Conservation (phyloP, 1,140 invertebrate species). For the Diachasmimorpha longicaudata region DNA sequence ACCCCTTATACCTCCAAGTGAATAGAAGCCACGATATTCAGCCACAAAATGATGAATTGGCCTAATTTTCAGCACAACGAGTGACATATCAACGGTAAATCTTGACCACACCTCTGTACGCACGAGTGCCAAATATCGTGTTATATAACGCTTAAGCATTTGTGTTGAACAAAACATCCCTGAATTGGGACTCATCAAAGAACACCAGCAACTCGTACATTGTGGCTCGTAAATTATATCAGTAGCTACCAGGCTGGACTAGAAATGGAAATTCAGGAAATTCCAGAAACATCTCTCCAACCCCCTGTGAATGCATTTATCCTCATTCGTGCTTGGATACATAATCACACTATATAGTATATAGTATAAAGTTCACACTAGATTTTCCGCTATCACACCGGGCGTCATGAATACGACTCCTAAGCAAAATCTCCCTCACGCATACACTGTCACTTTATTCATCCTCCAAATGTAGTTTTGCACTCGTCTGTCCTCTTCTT, state of each 20-base stretch:
- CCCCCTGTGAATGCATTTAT: slow-evolving; percentile 12
- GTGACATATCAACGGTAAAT: slow-evolving; percentile 52
- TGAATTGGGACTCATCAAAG: slow-evolving; percentile 4
- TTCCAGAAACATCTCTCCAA: slow-evolving; percentile 44
- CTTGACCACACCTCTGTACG: slow-evolving; percentile 32
- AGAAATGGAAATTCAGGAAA: slow-evolving; percentile 43
- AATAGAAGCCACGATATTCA: slow-evolving; percentile 34
- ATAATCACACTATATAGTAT: slow-evolving; percentile 16
- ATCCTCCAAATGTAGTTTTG: not conserved
- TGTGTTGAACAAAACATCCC: slow-evolving; percentile 38
- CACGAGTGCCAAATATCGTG: not conserved
- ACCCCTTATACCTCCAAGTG: slow-evolving; percentile 6
- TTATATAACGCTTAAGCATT: slow-evolving; percentile 13
- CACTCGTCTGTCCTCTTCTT: not conserved
- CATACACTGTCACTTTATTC: slow-evolving; percentile 16
- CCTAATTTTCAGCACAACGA: slow-evolving; percentile 53
- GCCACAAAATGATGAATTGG: slow-evolving; percentile 48
- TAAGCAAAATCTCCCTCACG: slow-evolving; percentile 34
- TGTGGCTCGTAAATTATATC: slow-evolving; percentile 32
- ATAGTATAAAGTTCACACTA: slow-evolving; percentile 5
- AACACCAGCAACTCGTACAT: not conserved
- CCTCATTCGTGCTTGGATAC: slow-evolving; percentile 8
- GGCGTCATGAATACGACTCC: slow-evolving; percentile 18
- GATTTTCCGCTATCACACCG: not conserved
- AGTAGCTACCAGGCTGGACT: slow-evolving; percentile 14